Conservation (phyloP, 2,113 vertebrate genomes). For the Planiliza haematocheilus region DNA sequence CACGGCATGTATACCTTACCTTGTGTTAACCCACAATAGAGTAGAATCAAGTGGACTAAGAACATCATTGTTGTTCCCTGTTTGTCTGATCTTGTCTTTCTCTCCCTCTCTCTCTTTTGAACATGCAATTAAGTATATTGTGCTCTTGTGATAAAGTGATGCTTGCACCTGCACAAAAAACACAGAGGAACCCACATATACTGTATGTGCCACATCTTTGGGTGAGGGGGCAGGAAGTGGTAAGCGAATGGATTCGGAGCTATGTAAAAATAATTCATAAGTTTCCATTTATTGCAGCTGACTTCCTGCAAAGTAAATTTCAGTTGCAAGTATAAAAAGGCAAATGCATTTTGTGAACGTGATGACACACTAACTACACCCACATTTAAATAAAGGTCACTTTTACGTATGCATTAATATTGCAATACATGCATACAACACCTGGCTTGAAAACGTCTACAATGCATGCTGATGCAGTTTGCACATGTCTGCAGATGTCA, state of each 20-base stretch:
- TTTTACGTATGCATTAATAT: background rate
- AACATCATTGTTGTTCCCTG: slow-evolving; percentile 40
- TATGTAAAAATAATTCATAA: slow-evolving; percentile 38
- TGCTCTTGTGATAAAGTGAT: background rate
- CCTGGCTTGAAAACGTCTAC: background rate
- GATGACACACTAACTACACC: background rate
- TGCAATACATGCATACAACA: background rate
- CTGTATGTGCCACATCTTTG: background rate
- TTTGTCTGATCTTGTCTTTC: slow-evolving; percentile 22
- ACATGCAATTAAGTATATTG: slow-evolving; percentile 14
- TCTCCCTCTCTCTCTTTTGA: slow-evolving; percentile 1
- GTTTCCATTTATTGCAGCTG: slow-evolving; percentile 63
- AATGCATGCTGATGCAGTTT: background rate
- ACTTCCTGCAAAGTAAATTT: slow-evolving; percentile 48
- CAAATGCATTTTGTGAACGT: background rate
- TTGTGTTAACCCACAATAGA: slow-evolving; percentile 58
- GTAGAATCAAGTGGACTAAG: slow-evolving; percentile 47
- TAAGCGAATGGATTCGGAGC: slow-evolving; percentile 20
- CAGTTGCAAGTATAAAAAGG: background rate
- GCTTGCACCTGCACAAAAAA: slow-evolving; percentile 48
- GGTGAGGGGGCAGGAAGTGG: slow-evolving; percentile 71
- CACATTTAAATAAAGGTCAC: background rate
- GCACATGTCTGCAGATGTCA: slow-evolving; percentile 43
- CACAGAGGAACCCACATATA: slow-evolving; percentile 20
- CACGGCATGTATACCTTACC: slow-evolving; percentile 61